These are phyloP conservation scores for Athetis lepigone DNA, from an alignment of 2,888 invertebrate genomes.

Conservation along the genomic window DNA sequence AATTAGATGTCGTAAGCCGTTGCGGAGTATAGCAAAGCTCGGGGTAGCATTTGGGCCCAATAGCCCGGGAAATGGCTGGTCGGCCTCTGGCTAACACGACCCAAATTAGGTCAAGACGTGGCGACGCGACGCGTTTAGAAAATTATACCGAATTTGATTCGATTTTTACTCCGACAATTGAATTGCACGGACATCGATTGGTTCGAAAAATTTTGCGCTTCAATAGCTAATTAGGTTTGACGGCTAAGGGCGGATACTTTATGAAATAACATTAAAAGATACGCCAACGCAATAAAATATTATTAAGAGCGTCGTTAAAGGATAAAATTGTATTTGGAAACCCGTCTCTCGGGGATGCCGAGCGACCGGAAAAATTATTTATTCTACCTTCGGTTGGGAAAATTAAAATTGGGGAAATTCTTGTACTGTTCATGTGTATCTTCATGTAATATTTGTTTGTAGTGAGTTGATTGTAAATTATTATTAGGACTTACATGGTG, in stretches of 20 bases:
- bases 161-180: slow-evolving; percentile 64
- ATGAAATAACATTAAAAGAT: slow-evolving; percentile 61
- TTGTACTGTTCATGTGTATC: slow-evolving; percentile 58
- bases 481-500: slow-evolving; percentile 1
- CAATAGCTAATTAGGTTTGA: slow-evolving; percentile 51
- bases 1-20: slow-evolving; percentile 77
- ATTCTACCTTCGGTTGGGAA: slow-evolving; percentile 68
- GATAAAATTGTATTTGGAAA: slow-evolving; percentile 73
- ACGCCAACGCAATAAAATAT: slow-evolving; percentile 63
- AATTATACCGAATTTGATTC: slow-evolving; percentile 73
- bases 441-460: slow-evolving; percentile 52
- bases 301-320: slow-evolving; percentile 68
- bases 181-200: slow-evolving; percentile 45
- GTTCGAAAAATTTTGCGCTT: slow-evolving; percentile 30
- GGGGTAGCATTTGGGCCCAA: slow-evolving; percentile 79
- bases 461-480: slow-evolving; percentile 20
- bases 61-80: slow-evolving; percentile 75
- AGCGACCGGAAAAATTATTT: slow-evolving; percentile 73
- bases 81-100: slow-evolving; percentile 70
- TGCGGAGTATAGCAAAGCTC: slow-evolving; percentile 65
- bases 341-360: slow-evolving; percentile 64
- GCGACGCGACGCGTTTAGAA: slow-evolving; percentile 71
- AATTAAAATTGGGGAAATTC: slow-evolving; percentile 74
- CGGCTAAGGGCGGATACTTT: slow-evolving; percentile 45
- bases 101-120: slow-evolving; percentile 82